Base-by-base conservation (phyloP, 2,888 invertebrate genomes). In the Drosophila kanekoi region DNA sequence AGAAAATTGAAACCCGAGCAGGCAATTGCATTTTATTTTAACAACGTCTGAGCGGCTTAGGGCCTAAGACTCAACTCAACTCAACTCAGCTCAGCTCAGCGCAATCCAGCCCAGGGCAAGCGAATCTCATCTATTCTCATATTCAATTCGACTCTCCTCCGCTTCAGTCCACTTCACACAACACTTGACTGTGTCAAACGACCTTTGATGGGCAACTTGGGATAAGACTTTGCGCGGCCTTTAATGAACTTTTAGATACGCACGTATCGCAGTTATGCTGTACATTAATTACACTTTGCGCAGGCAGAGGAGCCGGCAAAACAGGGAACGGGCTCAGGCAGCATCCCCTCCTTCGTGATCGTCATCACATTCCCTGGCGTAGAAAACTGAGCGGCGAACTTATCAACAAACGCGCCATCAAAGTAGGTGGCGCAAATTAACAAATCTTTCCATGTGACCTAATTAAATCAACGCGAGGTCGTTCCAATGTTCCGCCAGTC, bases 401-500 rank as follows among this genome's bases (percentile, higher is more conserved):
- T 84, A 89, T 84, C 89, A 84, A 73, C 66, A 78, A 76, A 78
- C 74, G 68, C 51, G 65, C 72, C 81, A 85, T 85, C 88, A 72
- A 85, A 89, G 89, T 89, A 89, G 89, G 86, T 86, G 89, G 89
- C 77, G 75, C 65, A 85, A 89, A 87, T 87, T 86, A 87, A 88
- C 87, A 85, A 85, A 85, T 89, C 87, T 85, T 87, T 62, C 74
- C 72, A 89, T 87, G 85, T 85, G 89, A 85, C 84, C 89, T 66
- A 85, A 85, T 89, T 89, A 81, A 89, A 87, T 88, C 81, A 77
- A 72, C 83, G 60, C 84, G 68, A 69, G 68, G 77, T 65, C 62
- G 76, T 69, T 58, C 28, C 78, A 72, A 75, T 72, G 38, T 57
- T 53, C 52, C 49, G 37, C 3, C 57, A 45, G 49, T 28, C 35